Percentiles rank a stretch among this genome's conserved stretches.
phyloP scores from a whole-genome alignment of 2,113 vertebrate genomes.

The Paracyprichromis sp. region DNA sequence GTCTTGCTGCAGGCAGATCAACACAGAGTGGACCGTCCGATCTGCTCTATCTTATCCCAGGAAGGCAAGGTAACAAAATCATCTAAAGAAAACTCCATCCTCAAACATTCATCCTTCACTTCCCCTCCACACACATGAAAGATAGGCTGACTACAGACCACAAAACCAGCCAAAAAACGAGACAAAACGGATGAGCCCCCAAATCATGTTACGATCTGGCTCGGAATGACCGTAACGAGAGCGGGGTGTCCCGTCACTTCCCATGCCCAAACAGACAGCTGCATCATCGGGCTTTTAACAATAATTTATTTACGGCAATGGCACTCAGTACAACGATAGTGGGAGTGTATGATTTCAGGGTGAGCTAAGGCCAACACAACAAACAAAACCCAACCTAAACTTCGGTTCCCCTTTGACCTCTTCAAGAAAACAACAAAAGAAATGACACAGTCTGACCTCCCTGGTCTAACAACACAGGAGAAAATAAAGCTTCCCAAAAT shows the following conservation, averaged over 20 bases:
- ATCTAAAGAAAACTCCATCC: background rate
- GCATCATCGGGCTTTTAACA: background rate
- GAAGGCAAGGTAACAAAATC: background rate
- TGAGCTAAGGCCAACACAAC: background rate
- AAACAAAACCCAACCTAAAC: background rate
- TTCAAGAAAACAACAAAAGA: background rate
- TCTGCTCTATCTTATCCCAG: background rate
- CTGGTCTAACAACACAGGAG: background rate
- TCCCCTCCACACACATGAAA: background rate
- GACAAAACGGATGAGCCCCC: background rate
- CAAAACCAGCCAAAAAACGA: background rate
- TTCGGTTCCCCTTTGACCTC: background rate
- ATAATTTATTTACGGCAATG: background rate
- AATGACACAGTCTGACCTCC: background rate
- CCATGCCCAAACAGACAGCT: background rate
- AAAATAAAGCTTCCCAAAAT: background rate
- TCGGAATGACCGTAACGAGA: background rate
- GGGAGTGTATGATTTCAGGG: background rate
- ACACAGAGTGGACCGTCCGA: fast-evolving
- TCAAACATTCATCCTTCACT: background rate
- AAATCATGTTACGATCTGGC: background rate
- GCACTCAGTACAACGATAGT: background rate
- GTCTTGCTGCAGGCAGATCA: background rate
- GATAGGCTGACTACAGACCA: background rate
- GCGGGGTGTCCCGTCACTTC: fast-evolving